Percentiles rank a stretch among this genome's conserved stretches.
These are phyloP conservation scores for Leptothorax acervorum DNA, from an alignment of 2,888 invertebrate species.

Conservation along the genomic window DNA sequence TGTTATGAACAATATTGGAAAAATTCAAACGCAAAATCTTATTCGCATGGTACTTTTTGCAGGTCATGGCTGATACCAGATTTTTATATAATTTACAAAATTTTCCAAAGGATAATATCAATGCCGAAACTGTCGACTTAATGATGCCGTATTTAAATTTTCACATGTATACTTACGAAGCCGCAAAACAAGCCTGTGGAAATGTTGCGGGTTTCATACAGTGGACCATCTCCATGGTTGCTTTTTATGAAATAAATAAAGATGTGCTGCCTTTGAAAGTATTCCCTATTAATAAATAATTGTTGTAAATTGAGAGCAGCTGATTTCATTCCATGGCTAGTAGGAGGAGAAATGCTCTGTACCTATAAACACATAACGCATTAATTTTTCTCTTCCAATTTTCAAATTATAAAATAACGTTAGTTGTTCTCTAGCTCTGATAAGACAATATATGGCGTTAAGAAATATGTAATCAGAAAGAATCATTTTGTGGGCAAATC, in stretches of 20 bases:
- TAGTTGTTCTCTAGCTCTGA: background rate
- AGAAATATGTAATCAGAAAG: background rate
- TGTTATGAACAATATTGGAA: background rate
- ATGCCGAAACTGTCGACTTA: conserved; percentile 95
- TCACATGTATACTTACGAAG: conserved; percentile 91
- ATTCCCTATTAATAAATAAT: conserved; percentile 57
- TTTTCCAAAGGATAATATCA: conserved; percentile 95
- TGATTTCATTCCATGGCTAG: background rate
- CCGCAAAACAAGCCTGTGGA: conserved; percentile 94
- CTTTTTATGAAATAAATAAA: conserved; percentile 94
- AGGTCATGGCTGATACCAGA: conserved; percentile 93
- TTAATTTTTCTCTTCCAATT: background rate
- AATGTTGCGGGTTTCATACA: conserved; percentile 95
- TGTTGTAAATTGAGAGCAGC: background rate
- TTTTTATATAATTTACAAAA: conserved; percentile 92
- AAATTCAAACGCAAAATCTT: background rate
- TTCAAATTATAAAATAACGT: background rate
- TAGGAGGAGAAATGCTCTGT: background rate
- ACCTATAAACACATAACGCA: background rate
- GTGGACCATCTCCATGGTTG: conserved; percentile 95
- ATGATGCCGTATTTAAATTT: conserved; percentile 91
- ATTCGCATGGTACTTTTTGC: conserved; percentile 5
- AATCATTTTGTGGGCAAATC: conserved; percentile 87
- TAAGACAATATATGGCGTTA: background rate
- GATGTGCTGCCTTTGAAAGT: conserved; percentile 94